Conservation (phyloP, 2,888 invertebrate species). For the Temnothorax rugatulus region DNA sequence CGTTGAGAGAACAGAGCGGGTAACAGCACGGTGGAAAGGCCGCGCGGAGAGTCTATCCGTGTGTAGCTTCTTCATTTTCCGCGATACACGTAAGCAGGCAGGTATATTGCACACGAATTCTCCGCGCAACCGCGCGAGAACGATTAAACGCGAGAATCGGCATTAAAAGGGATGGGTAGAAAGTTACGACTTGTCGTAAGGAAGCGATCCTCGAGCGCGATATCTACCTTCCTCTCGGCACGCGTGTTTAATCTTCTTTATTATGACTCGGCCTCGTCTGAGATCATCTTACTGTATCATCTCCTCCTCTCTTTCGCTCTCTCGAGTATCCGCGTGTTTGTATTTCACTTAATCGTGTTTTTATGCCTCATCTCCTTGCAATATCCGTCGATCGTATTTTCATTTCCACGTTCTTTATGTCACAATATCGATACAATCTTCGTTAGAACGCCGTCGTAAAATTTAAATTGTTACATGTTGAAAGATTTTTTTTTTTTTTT, state of each 20-base stretch:
- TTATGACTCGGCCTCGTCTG: slow-evolving; percentile 7
- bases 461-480: slow-evolving; percentile 24
- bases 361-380: neutral
- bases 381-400: slow-evolving; percentile 28
- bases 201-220: slow-evolving; percentile 30
- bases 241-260: slow-evolving; percentile 47
- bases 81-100: neutral
- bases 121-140: slow-evolving; percentile 20
- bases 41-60: neutral
- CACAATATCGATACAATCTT: slow-evolving; percentile 21
- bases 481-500: slow-evolving; percentile 22
- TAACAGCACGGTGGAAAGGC: neutral
- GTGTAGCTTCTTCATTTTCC: slow-evolving; percentile 6
- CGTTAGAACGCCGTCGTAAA: slow-evolving; percentile 6
- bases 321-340: neutral
- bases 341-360: slow-evolving; percentile 27
- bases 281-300: slow-evolving; percentile 47
- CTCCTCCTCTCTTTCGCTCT: neutral
- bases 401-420: neutral
- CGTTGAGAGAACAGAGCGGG: neutral
- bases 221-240: slow-evolving; percentile 21
- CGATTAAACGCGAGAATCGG: slow-evolving; percentile 29
- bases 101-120: slow-evolving; percentile 13
- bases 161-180: slow-evolving; percentile 24
- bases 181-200: slow-evolving; percentile 42